These are phyloP conservation scores for Octodonta nipae DNA, from an alignment of 2,888 invertebrate species.

Conservation along the genomic window DNA sequence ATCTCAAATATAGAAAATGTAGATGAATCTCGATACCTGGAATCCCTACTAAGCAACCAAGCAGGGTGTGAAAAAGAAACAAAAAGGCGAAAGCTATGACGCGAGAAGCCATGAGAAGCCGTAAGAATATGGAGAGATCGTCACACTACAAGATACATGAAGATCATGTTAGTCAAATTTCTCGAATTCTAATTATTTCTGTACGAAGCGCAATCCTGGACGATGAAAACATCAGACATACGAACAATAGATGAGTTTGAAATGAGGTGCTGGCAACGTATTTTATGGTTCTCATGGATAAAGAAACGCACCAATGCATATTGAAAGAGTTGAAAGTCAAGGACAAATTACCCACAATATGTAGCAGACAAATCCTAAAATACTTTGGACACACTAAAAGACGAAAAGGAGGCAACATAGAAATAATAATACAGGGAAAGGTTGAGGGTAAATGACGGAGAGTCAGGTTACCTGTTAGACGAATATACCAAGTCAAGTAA, in stretches of 20 bases:
- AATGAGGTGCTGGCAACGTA: slow-evolving; percentile 1
- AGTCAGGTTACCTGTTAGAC: no score
- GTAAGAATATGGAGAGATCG: slow-evolving; percentile 1
- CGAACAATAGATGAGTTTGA: slow-evolving; percentile 1
- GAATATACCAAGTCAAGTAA: no score
- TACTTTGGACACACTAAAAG: neutral
- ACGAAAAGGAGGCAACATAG: no score
- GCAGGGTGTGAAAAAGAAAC: neutral
- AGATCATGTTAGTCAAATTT: slow-evolving; percentile 1
- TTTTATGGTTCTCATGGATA: neutral
- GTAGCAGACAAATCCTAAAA: no score
- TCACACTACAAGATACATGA: neutral
- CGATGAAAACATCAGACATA: neutral
- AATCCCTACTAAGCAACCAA: neutral
- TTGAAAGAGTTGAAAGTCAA: neutral
- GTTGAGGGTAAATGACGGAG: no score
- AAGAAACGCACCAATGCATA: slow-evolving; percentile 1
- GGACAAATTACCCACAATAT: slow-evolving; percentile 1
- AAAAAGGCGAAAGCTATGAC: neutral
- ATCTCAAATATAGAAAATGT: slow-evolving; percentile 1
- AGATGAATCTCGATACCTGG: no score
- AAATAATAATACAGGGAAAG: no score
- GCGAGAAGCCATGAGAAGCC: neutral
- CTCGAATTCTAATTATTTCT: neutral
- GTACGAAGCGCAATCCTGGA: neutral